Evolutionary conservation across 2,797 vertebrate genomes (phyloP), one percentile per base, ranked within the genome.

Genomic region (Taenioides sp.): DNA sequence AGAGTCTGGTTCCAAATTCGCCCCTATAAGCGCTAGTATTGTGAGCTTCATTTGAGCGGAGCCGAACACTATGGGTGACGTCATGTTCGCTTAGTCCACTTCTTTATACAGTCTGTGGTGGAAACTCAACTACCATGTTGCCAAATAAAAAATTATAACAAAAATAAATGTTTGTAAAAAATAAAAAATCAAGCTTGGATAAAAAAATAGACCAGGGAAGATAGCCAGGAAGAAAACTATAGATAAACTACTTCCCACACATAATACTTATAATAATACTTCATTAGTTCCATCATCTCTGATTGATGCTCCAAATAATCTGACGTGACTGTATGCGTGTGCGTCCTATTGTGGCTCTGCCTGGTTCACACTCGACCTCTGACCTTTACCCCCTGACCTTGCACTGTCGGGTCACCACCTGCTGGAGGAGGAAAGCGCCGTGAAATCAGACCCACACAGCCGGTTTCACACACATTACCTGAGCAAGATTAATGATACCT

Each of bases 331-430:
- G 67, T 55, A 65, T 83, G 76, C 70, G 20, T 50, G 57, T 50
- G 65, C 64, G 57, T 77, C 77, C 58, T 58, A 60, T 82, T 81
- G 78, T 80, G 76, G 62, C 59, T 73, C 49, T 74, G 73, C 80
- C 77, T 40, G 62, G 64, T 69, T 70, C 59, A 14, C 72, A 63
- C 52, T 80, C 11, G 82, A 72, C 79, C 85, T 69, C 69, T 84
- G 88, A 89, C 88, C 89, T 85, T 23, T 86, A 81, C 60, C 61
- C 70, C 59, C 65, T 87, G 88, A 91, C 90, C 89, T 90, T 89
- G 85, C 72, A 75, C 82, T 85, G 88, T 91, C 89, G 91, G 86
- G 86, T 86, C 86, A 81, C 90, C 91, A 91, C 85, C 89, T 92
- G 92, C 87, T 82, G 79, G 65, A 25, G 81, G 70, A 81, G 71